Percentiles rank a stretch among this genome's conserved stretches.
phyloP scores from a whole-genome alignment of 1,140 invertebrate species.

The Lithobius niger region DNA sequence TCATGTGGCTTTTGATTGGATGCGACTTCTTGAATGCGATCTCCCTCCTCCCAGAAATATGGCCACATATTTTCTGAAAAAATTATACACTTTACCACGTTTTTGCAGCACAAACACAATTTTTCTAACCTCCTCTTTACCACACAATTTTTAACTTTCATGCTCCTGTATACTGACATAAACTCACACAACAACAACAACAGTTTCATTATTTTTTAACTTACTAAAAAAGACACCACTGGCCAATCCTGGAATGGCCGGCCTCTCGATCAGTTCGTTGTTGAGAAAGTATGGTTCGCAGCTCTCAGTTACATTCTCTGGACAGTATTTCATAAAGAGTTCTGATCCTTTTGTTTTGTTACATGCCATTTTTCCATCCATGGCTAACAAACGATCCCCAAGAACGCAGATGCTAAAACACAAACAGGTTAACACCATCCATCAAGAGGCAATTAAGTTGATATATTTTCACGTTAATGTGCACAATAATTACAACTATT shows the following conservation, averaged over 20 bases:
- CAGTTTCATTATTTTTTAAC: too few relatives aligned
- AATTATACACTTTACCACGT: not conserved
- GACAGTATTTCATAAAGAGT: constrained; percentile 52
- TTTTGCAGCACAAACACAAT: too few relatives aligned
- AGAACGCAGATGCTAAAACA: constrained; percentile 77
- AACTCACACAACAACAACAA: too few relatives aligned
- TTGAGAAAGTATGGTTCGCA: constrained; percentile 66
- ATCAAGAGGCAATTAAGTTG: too few relatives aligned
- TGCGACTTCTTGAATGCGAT: constrained; percentile 9
- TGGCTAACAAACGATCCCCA: constrained; percentile 61
- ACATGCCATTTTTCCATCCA: constrained; percentile 52
- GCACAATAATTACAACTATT: too few relatives aligned
- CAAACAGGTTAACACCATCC: too few relatives aligned
- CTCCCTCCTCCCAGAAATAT: constrained; percentile 40
- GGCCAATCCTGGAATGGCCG: constrained; percentile 61
- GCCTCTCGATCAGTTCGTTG: constrained; percentile 39
- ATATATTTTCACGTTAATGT: too few relatives aligned
- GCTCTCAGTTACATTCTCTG: constrained; percentile 34
- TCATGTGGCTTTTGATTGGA: not conserved
- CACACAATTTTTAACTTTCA: too few relatives aligned
- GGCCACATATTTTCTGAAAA: constrained; percentile 44
- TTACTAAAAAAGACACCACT: constrained; percentile 62
- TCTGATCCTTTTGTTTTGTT: constrained; percentile 50
- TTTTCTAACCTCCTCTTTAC: too few relatives aligned
- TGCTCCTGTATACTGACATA: too few relatives aligned